Evolutionary conservation across 2,888 invertebrate genomes (phyloP).

Genomic region (Ophion slaviceki): DNA sequence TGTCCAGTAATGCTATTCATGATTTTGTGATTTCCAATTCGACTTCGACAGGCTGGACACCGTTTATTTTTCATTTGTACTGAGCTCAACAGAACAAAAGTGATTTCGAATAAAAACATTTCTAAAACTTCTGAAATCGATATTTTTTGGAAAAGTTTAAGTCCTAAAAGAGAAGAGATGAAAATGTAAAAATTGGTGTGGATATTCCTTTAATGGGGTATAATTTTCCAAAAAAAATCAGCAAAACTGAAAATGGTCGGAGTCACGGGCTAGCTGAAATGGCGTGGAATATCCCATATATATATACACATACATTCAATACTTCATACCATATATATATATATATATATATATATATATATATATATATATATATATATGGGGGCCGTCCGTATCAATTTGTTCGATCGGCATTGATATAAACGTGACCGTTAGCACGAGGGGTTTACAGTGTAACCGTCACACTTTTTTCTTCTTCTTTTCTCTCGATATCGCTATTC

Average conservation of each 20-base stretch:
- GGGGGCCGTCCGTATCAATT: slow-evolving; percentile 74
- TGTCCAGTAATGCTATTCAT: too few species aligned
- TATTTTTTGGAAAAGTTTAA: too few species aligned
- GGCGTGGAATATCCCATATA: slow-evolving; percentile 21
- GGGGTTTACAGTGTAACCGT: slow-evolving; percentile 46
- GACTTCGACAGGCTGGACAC: too few species aligned
- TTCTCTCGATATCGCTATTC: slow-evolving; percentile 72
- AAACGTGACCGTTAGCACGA: slow-evolving; percentile 10
- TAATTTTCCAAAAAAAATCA: too few species aligned
- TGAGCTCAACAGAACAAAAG: too few species aligned
- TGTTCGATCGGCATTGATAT: slow-evolving; percentile 71
- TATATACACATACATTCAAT: background rate
- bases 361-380: slow-evolving; percentile 64
- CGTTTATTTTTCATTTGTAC: too few species aligned
- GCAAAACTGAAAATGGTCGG: too few species aligned
- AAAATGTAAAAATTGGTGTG: slow-evolving; percentile 23
- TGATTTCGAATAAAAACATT: too few species aligned
- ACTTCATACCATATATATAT: background rate
- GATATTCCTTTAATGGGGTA: too few species aligned
- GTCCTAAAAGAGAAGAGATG: background rate
- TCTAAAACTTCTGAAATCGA: too few species aligned
- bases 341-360: background rate
- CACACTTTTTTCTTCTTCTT: slow-evolving; percentile 60
- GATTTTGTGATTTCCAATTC: too few species aligned
- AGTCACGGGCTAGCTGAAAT: too few species aligned